These are phyloP conservation scores for Drosophila willistoni DNA, from an alignment of 1,140 invertebrate genomes.

Conservation along the genomic window DNA sequence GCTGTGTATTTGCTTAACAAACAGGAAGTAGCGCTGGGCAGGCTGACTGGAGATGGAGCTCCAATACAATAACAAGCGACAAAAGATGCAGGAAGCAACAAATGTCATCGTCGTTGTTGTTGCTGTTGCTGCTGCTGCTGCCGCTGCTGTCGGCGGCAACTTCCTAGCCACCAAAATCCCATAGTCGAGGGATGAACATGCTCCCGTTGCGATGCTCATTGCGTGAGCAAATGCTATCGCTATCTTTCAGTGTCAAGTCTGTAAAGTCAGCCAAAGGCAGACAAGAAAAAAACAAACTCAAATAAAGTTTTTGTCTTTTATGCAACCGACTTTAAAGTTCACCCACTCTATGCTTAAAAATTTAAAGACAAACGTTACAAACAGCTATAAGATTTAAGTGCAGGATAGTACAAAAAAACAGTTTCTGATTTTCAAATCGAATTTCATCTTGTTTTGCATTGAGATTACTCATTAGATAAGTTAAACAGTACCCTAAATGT, in stretches of 20 bases:
- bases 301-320: slow-evolving; percentile 35
- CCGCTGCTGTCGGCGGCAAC: slow-evolving; percentile 30
- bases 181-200: slow-evolving; percentile 47
- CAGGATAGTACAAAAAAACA: no score
- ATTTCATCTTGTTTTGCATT: no score
- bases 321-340: slow-evolving; percentile 24
- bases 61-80: slow-evolving; percentile 59
- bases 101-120: slow-evolving; percentile 44
- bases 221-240: slow-evolving; percentile 54
- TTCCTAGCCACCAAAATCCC: slow-evolving; percentile 50
- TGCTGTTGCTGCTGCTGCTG: background rate
- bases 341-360: slow-evolving; percentile 17
- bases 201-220: slow-evolving; percentile 51
- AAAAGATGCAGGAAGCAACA: slow-evolving; percentile 79
- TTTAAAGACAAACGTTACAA: slow-evolving; percentile 21
- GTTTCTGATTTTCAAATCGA: no score
- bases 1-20: slow-evolving; percentile 67
- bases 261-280: slow-evolving; percentile 19
- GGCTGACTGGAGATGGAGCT: slow-evolving; percentile 22
- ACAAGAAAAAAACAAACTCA: background rate
- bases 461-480: no score
- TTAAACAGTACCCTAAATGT: no score
- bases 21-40: slow-evolving; percentile 65
- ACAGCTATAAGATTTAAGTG: background rate
- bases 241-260: slow-evolving; percentile 64